phyloP scores from a whole-genome alignment of 2,113 vertebrate species.

The Brachionichthys hirsutus region DNA sequence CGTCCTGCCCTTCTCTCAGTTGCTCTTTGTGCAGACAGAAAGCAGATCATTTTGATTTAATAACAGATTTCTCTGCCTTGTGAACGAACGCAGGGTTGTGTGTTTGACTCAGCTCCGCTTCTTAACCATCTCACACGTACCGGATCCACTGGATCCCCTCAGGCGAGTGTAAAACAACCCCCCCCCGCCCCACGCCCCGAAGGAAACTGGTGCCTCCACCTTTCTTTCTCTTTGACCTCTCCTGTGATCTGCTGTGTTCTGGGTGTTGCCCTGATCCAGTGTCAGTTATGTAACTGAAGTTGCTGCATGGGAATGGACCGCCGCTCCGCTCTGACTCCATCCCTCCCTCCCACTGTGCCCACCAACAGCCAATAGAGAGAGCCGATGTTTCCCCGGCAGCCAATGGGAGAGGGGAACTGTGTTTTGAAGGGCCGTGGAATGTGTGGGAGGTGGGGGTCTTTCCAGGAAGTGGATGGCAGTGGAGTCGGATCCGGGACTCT shows the following conservation, averaged over 20 bases:
- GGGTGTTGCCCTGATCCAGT: constrained; percentile 61
- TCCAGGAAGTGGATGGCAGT: constrained; percentile 71
- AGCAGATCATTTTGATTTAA: constrained; percentile 50
- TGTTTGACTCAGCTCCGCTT: too few species aligned
- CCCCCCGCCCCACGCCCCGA: neutral
- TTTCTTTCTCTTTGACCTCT: constrained; percentile 47
- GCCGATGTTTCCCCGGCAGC: constrained; percentile 37
- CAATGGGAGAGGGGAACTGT: constrained; percentile 51
- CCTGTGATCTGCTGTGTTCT: constrained; percentile 47
- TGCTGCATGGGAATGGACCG: constrained; percentile 60
- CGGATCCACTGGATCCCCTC: too few species aligned
- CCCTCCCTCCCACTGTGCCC: constrained; percentile 31
- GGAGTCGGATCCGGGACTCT: constrained; percentile 44
- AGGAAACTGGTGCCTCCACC: too few species aligned
- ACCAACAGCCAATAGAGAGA: constrained; percentile 39
- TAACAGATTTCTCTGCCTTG: constrained; percentile 5
- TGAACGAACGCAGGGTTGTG: too few species aligned
- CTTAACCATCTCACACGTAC: too few species aligned
- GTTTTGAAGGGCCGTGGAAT: constrained; percentile 65
- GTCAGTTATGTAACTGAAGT: constrained; percentile 62
- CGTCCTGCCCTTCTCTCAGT: constrained; percentile 6
- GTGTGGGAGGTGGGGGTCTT: constrained; percentile 56
- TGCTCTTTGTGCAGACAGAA: neutral
- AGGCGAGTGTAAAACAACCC: constrained; percentile 38
- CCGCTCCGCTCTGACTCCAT: constrained; percentile 28